These are phyloP conservation scores for Malacoctenus gilli DNA, from an alignment of 2,797 vertebrate genomes.

Conservation along the genomic window DNA sequence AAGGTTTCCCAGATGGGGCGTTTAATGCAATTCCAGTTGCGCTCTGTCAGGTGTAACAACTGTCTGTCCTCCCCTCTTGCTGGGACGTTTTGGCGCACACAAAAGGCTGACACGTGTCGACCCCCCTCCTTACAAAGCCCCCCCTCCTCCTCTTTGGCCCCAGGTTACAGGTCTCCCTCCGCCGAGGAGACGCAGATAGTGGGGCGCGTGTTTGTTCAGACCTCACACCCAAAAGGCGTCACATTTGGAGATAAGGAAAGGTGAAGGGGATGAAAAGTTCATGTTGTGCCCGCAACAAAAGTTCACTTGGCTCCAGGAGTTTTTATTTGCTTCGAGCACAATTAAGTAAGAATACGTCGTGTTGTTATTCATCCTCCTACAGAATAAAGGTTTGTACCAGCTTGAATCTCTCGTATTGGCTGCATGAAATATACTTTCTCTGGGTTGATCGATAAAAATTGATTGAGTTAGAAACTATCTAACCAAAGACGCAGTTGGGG, in stretches of 20 bases:
- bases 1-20: too few species aligned
- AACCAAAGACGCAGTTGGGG: too few species aligned
- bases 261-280: conserved; percentile 27
- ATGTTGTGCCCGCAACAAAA: neutral
- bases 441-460: too few species aligned
- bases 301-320: neutral
- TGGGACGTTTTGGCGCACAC: conserved; percentile 17
- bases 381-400: too few species aligned
- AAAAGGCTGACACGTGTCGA: conserved; percentile 55
- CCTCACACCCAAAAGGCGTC: conserved; percentile 66
- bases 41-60: conserved; percentile 11
- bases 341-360: too few species aligned
- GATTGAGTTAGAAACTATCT: too few species aligned
- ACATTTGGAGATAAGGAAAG: conserved; percentile 22
- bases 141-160: too few species aligned
- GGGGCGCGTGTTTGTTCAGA: conserved; percentile 74
- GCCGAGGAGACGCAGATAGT: conserved; percentile 11
- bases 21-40: neutral
- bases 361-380: too few species aligned
- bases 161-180: conserved; percentile 44
- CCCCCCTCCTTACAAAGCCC: neutral
- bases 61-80: conserved; percentile 1
- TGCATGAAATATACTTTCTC: too few species aligned
- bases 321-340: too few species aligned
- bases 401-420: too few species aligned